Evolutionary conservation across 2,797 vertebrate genomes (phyloP).

Genomic region (Alca torda): DNA sequence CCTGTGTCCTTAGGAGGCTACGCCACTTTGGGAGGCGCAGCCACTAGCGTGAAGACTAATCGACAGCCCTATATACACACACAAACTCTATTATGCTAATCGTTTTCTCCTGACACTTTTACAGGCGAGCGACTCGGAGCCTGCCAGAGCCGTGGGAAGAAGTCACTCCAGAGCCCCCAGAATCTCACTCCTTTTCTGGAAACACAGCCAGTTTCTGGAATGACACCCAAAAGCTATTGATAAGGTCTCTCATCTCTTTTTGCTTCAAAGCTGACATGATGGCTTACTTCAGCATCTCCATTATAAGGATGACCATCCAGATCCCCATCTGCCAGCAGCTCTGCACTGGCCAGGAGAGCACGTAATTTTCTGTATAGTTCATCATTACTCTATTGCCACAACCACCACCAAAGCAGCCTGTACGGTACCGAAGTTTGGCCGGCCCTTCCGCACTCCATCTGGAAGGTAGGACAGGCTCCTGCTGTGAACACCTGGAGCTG

Average conservation of each 20-base stretch:
- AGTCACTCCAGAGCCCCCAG: neutral
- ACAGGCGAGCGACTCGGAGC: neutral
- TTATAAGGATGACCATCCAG: neutral
- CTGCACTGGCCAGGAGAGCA: neutral
- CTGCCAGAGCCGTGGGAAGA: neutral
- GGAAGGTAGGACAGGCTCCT: neutral
- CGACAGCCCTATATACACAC: neutral
- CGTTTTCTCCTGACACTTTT: neutral
- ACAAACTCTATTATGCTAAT: neutral
- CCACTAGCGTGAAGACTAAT: neutral
- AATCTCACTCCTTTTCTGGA: neutral
- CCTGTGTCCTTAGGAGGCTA: neutral
- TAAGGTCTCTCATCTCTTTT: neutral
- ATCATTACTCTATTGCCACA: neutral
- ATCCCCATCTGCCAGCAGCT: neutral
- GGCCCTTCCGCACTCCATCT: neutral
- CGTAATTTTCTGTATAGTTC: neutral
- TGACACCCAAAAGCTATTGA: neutral
- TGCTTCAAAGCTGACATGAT: neutral
- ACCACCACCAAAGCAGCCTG: neutral
- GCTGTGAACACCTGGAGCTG: neutral
- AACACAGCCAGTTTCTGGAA: neutral
- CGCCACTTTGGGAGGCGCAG: accelerated
- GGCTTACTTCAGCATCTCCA: neutral
- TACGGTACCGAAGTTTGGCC: accelerated